Percentiles rank a stretch among this genome's conserved stretches.
These are phyloP conservation scores for Isurus oxyrinchus DNA, from an alignment of 2,113 vertebrate species.

Conservation along the genomic window DNA sequence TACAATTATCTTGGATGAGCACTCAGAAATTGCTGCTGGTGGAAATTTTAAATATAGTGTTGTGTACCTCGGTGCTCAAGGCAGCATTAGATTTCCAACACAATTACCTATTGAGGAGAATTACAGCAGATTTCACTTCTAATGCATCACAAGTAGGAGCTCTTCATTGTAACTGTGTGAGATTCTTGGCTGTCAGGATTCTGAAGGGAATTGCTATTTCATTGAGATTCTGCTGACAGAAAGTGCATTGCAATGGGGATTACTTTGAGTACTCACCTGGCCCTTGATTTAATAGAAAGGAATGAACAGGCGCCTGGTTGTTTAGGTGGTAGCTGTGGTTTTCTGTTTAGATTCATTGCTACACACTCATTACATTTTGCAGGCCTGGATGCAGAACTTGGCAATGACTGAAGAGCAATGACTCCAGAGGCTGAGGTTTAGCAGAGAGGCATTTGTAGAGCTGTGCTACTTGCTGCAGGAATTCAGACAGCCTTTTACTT, in stretches of 20 bases:
- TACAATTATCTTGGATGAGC: neutral
- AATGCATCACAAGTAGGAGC: neutral
- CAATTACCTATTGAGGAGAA: neutral
- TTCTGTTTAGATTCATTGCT: neutral
- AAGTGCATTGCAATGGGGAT: neutral
- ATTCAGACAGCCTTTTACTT: neutral
- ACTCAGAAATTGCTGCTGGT: neutral
- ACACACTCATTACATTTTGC: neutral
- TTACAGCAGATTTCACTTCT: neutral
- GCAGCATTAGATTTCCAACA: neutral
- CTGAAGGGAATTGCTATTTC: neutral
- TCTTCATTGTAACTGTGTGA: neutral
- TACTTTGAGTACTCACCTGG: neutral
- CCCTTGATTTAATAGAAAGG: neutral
- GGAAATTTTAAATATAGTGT: neutral
- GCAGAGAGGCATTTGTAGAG: neutral
- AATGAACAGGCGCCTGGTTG: neutral
- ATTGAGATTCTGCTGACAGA: neutral
- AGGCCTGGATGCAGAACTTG: neutral
- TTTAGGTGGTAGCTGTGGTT: neutral
- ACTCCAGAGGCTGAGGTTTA: neutral
- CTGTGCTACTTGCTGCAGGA: neutral
- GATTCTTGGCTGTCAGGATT: neutral
- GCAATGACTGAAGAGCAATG: neutral
- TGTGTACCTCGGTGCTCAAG: neutral